Base-by-base conservation (phyloP, 2,888 invertebrate species). In the Morpho helenor region DNA sequence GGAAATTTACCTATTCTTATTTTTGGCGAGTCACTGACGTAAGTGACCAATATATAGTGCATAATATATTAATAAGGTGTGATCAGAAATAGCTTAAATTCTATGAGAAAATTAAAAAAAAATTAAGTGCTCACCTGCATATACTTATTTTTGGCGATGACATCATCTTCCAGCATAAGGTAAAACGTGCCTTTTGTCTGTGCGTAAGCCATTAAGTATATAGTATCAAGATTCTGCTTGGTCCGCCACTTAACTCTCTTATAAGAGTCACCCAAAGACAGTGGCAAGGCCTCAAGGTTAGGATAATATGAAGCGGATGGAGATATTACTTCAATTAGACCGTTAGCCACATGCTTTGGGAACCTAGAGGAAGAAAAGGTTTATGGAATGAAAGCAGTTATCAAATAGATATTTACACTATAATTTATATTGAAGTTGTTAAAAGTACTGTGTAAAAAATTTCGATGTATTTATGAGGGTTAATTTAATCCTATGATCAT, bases 151-250 rank as follows among this genome's bases (percentile, higher is more conserved):
- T 96, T 97, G 0, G 98, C 96, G 42, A 98, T 87, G 54, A 99
- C 96, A 76, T 99, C 98, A 76, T 99, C 98, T 82, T 99, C 98
- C 7, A 99, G 87, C 92, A 98, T 96, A 16, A 98, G 93, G 77
- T 98, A 99, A 82, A 96, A 98, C 0, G 94, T 94, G 59, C 96
- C 98, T 77, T 95, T 95, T 0, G 95, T 93, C 72, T 96, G 96
- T 0, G 96, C 96, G 75, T 98, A 98, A 59, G 98, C 95, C 98
- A 99, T 99, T 9, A 99, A 91, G 80, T 96, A 99, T 0, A 97
- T 95, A 74, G 96, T 97, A 79, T 99, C 98, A 58, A 98, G 88
- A 79, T 98, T 98, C 80, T 99, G 98, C 74, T 99, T 99, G 4
- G 98, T 96, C 55, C 98, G 91, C 98, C 98, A 99, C 56, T 94